Conservation (phyloP, 2,888 invertebrate species). For the Hyposoter didymator region DNA sequence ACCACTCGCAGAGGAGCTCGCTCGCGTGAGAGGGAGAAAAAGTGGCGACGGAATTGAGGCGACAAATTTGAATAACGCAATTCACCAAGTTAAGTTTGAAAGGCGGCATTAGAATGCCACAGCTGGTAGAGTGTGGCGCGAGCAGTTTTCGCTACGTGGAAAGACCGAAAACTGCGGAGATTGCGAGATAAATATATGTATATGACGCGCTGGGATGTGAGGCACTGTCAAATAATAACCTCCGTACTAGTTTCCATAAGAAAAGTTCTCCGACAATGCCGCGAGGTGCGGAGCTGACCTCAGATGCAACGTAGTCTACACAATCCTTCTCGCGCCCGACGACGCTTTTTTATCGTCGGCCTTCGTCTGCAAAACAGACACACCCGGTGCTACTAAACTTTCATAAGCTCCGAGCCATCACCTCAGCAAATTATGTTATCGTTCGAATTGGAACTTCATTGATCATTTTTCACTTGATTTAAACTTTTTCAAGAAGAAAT, state of each 20-base stretch:
- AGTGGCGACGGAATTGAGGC: slow-evolving; percentile 28
- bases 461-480: not conserved
- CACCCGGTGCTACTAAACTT: slow-evolving; percentile 68
- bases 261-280: slow-evolving; percentile 70
- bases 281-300: slow-evolving; percentile 45
- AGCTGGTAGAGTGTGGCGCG: slow-evolving; percentile 69
- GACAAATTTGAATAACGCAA: slow-evolving; percentile 79
- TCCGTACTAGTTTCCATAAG: slow-evolving; percentile 73
- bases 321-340: not conserved
- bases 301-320: slow-evolving; percentile 37
- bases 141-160: slow-evolving; percentile 43
- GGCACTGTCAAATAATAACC: slow-evolving; percentile 77
- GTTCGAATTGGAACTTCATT: not conserved
- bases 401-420: not conserved
- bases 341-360: not conserved
- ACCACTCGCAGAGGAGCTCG: not conserved
- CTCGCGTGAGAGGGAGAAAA: not conserved
- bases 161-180: slow-evolving; percentile 45
- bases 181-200: slow-evolving; percentile 13
- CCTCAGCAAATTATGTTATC: not conserved
- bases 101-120: slow-evolving; percentile 75
- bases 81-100: slow-evolving; percentile 78
- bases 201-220: slow-evolving; percentile 31
- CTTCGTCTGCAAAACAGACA: slow-evolving; percentile 17
- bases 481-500: not conserved